Base-by-base conservation (phyloP, 2,113 vertebrate species). In the Xiphophorus maculatus region DNA sequence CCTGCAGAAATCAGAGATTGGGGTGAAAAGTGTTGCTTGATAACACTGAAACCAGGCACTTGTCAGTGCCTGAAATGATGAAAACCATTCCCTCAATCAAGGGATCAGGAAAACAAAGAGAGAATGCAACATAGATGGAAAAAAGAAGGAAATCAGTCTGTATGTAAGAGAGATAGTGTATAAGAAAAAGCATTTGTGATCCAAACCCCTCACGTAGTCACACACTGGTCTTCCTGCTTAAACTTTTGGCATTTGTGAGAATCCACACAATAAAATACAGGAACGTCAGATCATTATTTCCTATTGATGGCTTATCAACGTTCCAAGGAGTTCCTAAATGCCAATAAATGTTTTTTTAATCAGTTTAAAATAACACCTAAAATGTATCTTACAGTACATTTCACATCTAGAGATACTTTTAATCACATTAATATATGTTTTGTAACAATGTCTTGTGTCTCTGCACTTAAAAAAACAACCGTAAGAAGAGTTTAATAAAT, bases 151-250 rank as follows among this genome's bases (percentile, higher is more conserved):
- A 70, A 81, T 77, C 13, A 35, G 75, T 85, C 84, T 85, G 77
- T 83, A 10, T 37, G 68, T 79, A 82, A 81, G 35, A 77, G 83
- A 85, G 86, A 87, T 86, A 92, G 90, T 93, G 93, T 91, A 93
- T 90, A 91, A 77, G 89, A 93, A 37, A 37, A 37, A 89, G 88
- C 92, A 90, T 91, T 87, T 83, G 63, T 74, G 81, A 87, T 93
- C 77, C 81, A 84, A 81, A 89, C 40, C 70, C 69, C 78, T 87
- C 79, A 61, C 1, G 80, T 81, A 73, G 73, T n/a, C 29, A 82
- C 80, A 77, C 77, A 60, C 67, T 54, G 76, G 54, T 82, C 69
- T 25, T 54, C 51, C 5, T 54, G 51, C 51, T 82, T 70, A 76
- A 86, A 72, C 42, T 51, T 69, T 70, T 71, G 73, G 72, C 73